Percentiles rank a stretch among this genome's conserved stretches.
Evolutionary conservation across 1,140 invertebrate species (phyloP).

Genomic region (Cydia splendana): DNA sequence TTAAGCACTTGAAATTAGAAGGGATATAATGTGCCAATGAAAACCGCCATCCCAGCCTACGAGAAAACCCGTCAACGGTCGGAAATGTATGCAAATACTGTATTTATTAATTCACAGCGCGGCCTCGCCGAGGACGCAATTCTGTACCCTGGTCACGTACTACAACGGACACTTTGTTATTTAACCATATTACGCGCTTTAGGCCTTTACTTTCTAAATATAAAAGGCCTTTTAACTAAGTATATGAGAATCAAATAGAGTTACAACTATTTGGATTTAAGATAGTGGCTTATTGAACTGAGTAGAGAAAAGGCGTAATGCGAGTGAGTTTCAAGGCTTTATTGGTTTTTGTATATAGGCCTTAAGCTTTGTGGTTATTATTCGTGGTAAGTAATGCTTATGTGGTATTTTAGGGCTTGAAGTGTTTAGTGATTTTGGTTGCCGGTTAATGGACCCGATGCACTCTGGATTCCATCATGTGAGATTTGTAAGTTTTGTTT

Average conservation of each 20-base stretch:
- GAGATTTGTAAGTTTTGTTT: too few species aligned
- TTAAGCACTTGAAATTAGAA: not conserved
- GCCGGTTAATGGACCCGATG: not conserved
- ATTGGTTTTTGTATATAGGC: not conserved
- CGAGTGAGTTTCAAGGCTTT: not conserved
- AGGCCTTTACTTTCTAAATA: not conserved
- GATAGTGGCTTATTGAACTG: not conserved
- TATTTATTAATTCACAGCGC: conserved; percentile 20
- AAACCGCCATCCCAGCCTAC: not conserved
- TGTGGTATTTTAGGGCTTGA: conserved; percentile 6
- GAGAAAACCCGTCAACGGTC: not conserved
- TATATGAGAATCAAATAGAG: not conserved
- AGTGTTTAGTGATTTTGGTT: conserved; percentile 3
- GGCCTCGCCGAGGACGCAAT: not conserved
- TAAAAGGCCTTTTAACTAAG: not conserved
- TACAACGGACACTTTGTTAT: conserved; percentile 28
- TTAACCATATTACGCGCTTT: conserved; percentile 26
- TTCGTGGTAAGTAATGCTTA: conserved; percentile 9
- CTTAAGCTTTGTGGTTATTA: not conserved
- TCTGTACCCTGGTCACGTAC: not conserved
- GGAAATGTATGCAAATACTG: conserved; percentile 20
- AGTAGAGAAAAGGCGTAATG: not conserved
- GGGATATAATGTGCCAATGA: not conserved
- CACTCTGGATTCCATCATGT: too few species aligned
- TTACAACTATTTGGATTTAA: not conserved